Base-by-base conservation (phyloP, 2,888 invertebrate genomes). In the Drosophila cognata region DNA sequence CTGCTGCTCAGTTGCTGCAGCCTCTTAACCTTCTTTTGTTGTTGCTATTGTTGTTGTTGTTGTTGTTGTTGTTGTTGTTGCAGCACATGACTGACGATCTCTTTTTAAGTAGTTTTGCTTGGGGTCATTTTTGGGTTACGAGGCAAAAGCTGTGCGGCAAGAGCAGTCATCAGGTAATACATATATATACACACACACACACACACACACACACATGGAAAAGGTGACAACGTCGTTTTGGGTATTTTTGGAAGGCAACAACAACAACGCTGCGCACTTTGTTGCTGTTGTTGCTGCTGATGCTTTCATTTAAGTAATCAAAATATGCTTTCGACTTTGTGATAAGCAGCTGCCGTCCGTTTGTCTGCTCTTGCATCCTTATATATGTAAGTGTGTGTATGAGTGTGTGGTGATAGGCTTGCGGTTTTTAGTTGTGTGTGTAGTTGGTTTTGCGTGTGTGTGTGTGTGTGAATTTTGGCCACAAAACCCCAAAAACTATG, bases 271-370 rank as follows among this genome's bases (percentile, higher is more conserved):
- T 78, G 79, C 50, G 52, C 66, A 65, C 55, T 68, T 79, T 73
- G 61, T 61, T 81, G 63, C 48, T 61, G 57, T 31, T 67, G 68
- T 10, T 60, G 52, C 13, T 66, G 70, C 31, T 68, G 60, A 68
- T 77, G 77, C 77, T 86, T 89, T 79, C 89, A 87, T 90, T 87
- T 90, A 87, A 88, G 87, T 87, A 90, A 87, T 87, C 87, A 87
- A 87, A 87, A 87, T 87, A 87, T 87, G 90, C 90, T 90, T 86
- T 86, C 90, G 90, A 84, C 89, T 90, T 84, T 70, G 75, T 79
- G 74, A 83, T 88, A 79, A 88, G 90, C 90, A 89, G 80, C 80
- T 85, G 85, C 43, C 64, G 62, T 64, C 48, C 48, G 53, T 65
- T 61, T 61, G 33, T 79, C 55, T 69, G 51, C 35, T 59, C 55